Conservation (phyloP, 2,797 vertebrate species). For the Otolemur crassicaudatus region DNA sequence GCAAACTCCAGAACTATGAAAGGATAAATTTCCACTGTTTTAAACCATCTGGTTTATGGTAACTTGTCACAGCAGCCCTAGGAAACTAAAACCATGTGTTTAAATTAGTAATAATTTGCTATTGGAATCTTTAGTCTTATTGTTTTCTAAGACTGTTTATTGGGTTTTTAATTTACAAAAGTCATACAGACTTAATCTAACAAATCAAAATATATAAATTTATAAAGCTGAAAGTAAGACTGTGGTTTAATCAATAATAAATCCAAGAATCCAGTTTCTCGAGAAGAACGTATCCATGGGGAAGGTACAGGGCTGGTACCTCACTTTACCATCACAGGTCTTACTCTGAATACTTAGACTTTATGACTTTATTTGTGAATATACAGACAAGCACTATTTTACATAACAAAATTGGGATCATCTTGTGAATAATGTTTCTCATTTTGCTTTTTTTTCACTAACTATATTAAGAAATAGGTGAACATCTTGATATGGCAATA, state of each 20-base stretch:
- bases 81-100: background rate
- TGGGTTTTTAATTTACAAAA: background rate
- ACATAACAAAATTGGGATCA: background rate
- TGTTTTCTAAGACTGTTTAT: slow-evolving; percentile 1
- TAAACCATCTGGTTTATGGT: background rate
- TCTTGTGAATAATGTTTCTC: background rate
- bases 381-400: background rate
- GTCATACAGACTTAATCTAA: slow-evolving; percentile 3
- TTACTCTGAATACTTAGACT: background rate
- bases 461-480: slow-evolving; percentile 7
- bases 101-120: slow-evolving; percentile 23
- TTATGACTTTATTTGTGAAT: slow-evolving; percentile 5
- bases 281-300: too few relatives aligned
- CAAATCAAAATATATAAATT: slow-evolving; percentile 24
- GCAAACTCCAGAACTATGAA: background rate
- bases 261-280: too few relatives aligned
- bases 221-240: slow-evolving; percentile 23
- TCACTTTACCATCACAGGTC: background rate
- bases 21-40: background rate
- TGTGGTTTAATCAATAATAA: too few relatives aligned
- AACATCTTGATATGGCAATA: background rate
- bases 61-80: background rate
- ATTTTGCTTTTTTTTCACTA: background rate
- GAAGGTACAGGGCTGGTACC: too few relatives aligned
- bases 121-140: background rate